Evolutionary conservation across 2,797 vertebrate genomes (phyloP).

Genomic region (Phaenicophaeus curvirostris): DNA sequence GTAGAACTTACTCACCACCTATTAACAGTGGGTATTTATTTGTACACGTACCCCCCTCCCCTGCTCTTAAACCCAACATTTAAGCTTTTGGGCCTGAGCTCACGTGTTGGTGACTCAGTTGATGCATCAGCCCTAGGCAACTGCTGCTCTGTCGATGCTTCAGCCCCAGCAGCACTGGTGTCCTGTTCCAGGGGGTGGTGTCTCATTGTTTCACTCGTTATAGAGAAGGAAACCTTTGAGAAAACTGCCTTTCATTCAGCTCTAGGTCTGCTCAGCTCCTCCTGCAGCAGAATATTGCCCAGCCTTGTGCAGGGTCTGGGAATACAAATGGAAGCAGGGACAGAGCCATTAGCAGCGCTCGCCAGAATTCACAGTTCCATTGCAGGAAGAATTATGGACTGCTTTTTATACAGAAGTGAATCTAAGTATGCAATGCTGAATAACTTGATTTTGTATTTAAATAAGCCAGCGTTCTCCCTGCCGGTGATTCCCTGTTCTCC

Average conservation of each 20-base stretch:
- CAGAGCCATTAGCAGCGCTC: not conserved
- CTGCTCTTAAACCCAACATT: not conserved
- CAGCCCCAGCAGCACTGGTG: not conserved
- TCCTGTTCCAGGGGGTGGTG: not conserved
- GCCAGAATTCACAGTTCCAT: not conserved
- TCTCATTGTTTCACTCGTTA: not conserved
- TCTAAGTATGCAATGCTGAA: constrained; percentile 4
- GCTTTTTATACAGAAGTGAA: constrained; percentile 16
- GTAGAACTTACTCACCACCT: not conserved
- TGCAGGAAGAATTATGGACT: not conserved
- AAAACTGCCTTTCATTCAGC: not conserved
- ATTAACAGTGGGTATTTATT: not conserved
- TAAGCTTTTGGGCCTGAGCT: not conserved
- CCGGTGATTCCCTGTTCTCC: not conserved
- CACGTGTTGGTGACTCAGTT: not conserved
- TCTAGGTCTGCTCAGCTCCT: not conserved
- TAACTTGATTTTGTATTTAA: constrained; percentile 42
- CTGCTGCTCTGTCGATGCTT: too few relatives aligned
- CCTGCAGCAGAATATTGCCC: not conserved
- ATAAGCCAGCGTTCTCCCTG: constrained; percentile 11
- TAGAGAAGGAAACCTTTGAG: not conserved
- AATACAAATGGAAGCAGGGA: not conserved
- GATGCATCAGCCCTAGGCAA: not conserved
- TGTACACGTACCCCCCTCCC: not conserved
- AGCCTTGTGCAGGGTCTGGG: not conserved